phyloP scores from a whole-genome alignment of 2,888 invertebrate genomes.

The Ichneumoninae sp. region DNA sequence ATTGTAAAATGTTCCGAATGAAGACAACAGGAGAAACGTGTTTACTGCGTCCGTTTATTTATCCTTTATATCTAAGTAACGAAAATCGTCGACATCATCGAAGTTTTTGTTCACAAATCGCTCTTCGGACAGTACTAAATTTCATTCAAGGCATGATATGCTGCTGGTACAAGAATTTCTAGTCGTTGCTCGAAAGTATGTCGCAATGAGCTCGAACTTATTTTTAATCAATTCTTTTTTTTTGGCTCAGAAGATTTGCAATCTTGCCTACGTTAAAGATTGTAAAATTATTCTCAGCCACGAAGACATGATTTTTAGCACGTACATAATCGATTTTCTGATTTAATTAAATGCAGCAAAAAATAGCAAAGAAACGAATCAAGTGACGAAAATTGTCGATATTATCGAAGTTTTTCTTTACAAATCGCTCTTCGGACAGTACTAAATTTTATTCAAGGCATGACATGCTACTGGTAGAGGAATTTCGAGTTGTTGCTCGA shows the following conservation, averaged over 20 bases:
- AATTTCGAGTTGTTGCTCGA: conserved; percentile 14
- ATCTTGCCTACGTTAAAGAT: neutral
- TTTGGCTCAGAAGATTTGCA: neutral
- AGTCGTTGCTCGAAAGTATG: neutral
- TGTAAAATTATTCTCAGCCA: neutral
- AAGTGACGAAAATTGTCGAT: conserved; percentile 11
- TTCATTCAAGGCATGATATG: conserved; percentile 30
- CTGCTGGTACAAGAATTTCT: conserved; percentile 18
- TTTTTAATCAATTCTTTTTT: neutral
- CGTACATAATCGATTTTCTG: neutral
- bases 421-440: neutral
- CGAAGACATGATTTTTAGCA: neutral
- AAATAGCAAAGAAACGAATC: no score
- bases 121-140: conserved; percentile 18
- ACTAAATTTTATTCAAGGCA: conserved; percentile 40
- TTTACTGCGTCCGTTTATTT: conserved; percentile 30
- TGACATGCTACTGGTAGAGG: conserved; percentile 19
- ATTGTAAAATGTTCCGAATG: conserved; percentile 18
- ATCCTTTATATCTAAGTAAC: conserved; percentile 21
- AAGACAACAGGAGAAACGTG: conserved; percentile 29
- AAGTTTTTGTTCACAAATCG: neutral
- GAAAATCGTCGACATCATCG: neutral
- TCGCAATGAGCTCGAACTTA: neutral
- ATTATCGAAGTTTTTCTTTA: neutral
- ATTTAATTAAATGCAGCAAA: neutral